Evolutionary conservation across 2,797 vertebrate species (phyloP).

Genomic region (Pangasius krempfi): DNA sequence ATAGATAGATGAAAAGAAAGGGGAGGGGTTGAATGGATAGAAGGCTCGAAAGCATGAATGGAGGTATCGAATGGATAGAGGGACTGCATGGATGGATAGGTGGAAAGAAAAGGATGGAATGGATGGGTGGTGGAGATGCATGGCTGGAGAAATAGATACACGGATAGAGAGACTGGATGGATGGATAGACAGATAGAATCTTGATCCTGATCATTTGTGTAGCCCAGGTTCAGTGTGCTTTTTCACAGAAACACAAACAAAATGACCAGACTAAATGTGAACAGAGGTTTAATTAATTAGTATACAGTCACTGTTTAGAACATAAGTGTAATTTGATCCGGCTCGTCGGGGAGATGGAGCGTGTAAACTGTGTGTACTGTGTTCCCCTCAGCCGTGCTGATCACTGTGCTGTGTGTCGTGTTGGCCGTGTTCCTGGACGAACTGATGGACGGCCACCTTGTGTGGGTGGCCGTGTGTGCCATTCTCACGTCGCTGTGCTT

Average conservation of each 20-base stretch:
- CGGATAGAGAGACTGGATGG: not conserved
- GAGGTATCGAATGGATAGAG: not conserved
- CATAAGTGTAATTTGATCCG: not conserved
- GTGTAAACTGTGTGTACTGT: conserved; percentile 16
- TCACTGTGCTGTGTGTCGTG: conserved; percentile 80
- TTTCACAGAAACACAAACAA: not conserved
- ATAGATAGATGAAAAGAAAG: not conserved
- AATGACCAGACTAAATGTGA: not conserved
- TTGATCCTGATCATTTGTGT: not conserved
- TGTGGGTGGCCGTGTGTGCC: conserved; percentile 64
- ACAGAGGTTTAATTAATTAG: not conserved
- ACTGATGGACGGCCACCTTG: conserved; percentile 58
- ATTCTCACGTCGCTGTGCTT: conserved; percentile 72
- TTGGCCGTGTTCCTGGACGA: conserved; percentile 68
- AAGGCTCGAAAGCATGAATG: not conserved
- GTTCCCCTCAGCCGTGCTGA: conserved; percentile 73
- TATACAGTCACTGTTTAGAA: not conserved
- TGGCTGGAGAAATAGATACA: not conserved
- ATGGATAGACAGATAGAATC: not conserved
- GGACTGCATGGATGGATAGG: not conserved
- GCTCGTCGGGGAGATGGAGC: not conserved
- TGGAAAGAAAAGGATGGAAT: not conserved
- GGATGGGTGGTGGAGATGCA: not conserved
- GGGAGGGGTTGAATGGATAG: not conserved
- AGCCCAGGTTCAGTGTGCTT: not conserved